These are phyloP conservation scores for Excalfactoria chinensis DNA, from an alignment of 2,113 vertebrate genomes.

Conservation along the genomic window DNA sequence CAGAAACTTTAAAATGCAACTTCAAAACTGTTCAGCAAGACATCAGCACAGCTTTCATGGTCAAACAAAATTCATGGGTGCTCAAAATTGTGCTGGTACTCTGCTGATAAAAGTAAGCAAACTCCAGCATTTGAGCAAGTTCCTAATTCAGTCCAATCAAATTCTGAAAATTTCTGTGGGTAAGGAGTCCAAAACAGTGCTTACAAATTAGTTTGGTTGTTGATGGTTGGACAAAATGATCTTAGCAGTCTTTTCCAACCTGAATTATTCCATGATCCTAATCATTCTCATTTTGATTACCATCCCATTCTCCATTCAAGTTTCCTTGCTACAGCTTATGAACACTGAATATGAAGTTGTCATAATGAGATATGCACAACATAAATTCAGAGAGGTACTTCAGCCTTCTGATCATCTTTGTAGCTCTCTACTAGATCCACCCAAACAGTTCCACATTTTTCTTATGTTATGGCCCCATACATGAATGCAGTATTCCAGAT, in stretches of 20 bases:
- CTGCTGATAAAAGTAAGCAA: background rate
- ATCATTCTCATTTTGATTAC: background rate
- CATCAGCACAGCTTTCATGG: background rate
- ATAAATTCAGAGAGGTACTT: background rate
- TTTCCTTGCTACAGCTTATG: background rate
- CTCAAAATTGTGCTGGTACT: background rate
- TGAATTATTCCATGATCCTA: too few relatives aligned
- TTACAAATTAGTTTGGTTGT: background rate
- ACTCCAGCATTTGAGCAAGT: background rate
- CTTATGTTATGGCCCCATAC: background rate
- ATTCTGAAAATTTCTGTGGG: background rate
- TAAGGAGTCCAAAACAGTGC: background rate
- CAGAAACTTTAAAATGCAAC: background rate
- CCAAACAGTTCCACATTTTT: background rate
- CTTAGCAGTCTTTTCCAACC: too few relatives aligned
- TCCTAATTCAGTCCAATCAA: background rate
- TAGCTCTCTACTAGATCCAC: background rate
- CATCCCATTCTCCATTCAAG: background rate
- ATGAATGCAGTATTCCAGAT: background rate
- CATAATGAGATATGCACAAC: background rate
- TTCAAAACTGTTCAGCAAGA: background rate
- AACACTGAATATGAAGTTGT: background rate
- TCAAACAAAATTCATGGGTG: background rate
- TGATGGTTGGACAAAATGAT: background rate
- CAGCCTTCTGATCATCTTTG: background rate